Evolutionary conservation across 2,113 vertebrate genomes (phyloP), one percentile per base, ranked within the genome.

Genomic region (Nettapus auritus): DNA sequence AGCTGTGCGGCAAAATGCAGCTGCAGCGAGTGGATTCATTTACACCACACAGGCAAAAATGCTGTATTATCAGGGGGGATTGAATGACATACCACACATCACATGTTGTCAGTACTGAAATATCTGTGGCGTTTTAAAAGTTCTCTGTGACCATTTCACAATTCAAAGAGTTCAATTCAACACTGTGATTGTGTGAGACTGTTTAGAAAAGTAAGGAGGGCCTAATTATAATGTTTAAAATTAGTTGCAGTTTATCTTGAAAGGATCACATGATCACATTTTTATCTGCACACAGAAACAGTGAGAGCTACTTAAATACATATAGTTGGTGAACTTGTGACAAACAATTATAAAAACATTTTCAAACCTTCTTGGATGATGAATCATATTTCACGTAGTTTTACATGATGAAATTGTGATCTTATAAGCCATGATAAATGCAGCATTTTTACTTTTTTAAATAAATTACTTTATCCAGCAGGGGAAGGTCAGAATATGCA

Each of bases 201-300:
- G 20, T 48, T 48, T 48, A 48, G 46, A 48, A 48, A 92, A 93
- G 17, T 59, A 88, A 80, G 85, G 50, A 34, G 23, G 33, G 46
- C 77, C 28, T 86, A 83, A 86, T 59, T 17, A 67, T 26, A 82
- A 34, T 19, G 55, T 81, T 86, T 92, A 92, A 96, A 94, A 92
- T 78, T 90, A 92, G 73, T 52, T 14, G 55, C 66, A 74, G 50
- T 38, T 95, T 94, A 88, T 94, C 64, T 59, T 88, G 68, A 93
- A 88, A 93, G 74, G 28, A 86, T 93, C 82, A 67, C 29, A 77
- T 53, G 60, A 89, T 76, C 59, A 83, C 25, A 93, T 88, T 90
- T 93, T 96, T 74, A 74, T 88, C 68, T 83, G 71, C 76, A 83
- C 83, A 90, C 0, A 1, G 82, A 80, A 97, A 93, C 50, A 83